phyloP scores from a whole-genome alignment of 2,888 invertebrate species.

The Netelia melanura region DNA sequence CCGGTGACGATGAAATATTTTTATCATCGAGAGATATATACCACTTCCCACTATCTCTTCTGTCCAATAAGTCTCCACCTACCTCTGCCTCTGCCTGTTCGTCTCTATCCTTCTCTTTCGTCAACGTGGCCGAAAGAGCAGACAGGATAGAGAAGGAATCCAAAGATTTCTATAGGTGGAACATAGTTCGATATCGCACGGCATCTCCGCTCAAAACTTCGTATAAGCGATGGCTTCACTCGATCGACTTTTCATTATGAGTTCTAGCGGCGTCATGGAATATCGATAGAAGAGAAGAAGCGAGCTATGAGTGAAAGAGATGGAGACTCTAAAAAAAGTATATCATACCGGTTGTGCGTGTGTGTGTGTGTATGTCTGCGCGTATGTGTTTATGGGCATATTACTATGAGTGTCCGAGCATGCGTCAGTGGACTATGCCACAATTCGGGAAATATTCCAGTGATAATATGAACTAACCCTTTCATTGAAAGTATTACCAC shows the following conservation, averaged over 20 bases:
- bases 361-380: background rate
- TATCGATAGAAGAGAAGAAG: constrained; percentile 55
- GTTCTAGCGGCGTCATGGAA: constrained; percentile 56
- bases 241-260: constrained; percentile 66
- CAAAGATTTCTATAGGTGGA: constrained; percentile 56
- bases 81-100: constrained; percentile 57
- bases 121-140: constrained; percentile 54
- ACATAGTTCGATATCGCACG: constrained; percentile 14
- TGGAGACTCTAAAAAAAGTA: constrained; percentile 44
- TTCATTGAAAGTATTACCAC: constrained; percentile 22
- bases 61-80: constrained; percentile 64
- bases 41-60: constrained; percentile 57
- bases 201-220: constrained; percentile 20
- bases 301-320: constrained; percentile 29
- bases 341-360: constrained; percentile 12
- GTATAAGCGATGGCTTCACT: constrained; percentile 51
- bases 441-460: background rate
- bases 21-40: background rate
- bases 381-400: background rate
- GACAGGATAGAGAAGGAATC: constrained; percentile 38
- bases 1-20: too few species aligned
- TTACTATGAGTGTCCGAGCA: background rate
- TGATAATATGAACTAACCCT: constrained; percentile 38
- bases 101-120: constrained; percentile 57
- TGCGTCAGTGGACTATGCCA: background rate